Conservation (phyloP, 2,888 invertebrate species). For the Rotaria sp. region DNA sequence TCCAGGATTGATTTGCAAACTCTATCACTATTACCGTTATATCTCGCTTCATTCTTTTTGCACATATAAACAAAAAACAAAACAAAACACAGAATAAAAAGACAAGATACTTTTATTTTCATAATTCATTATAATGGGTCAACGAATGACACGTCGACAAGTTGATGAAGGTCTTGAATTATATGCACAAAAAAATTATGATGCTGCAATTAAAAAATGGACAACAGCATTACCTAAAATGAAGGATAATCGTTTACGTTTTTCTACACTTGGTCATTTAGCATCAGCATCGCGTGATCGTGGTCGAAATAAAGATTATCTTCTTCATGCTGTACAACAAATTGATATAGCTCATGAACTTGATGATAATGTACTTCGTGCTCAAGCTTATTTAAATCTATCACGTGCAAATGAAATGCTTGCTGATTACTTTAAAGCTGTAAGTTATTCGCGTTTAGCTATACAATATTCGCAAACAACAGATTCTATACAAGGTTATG, state of each 20-base stretch:
- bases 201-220: conserved; percentile 79
- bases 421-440: conserved; percentile 61
- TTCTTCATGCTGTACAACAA: conserved; percentile 78
- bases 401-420: conserved; percentile 76
- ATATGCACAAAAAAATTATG: conserved; percentile 78
- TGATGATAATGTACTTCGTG: conserved; percentile 79
- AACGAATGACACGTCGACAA: conserved; percentile 56
- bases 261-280: conserved; percentile 74
- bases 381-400: conserved; percentile 81
- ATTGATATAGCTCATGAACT: conserved; percentile 80
- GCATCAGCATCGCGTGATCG: conserved; percentile 83
- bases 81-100: not conserved
- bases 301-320: conserved; percentile 71
- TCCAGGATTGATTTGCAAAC: not conserved
- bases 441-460: conserved; percentile 77
- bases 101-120: not conserved
- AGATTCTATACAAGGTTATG: conserved; percentile 71
- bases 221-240: conserved; percentile 73
- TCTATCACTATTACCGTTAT: not conserved
- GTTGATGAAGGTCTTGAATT: conserved; percentile 77
- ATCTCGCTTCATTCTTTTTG: not conserved
- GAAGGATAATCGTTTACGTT: conserved; percentile 73
- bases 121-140: conserved; percentile 44
- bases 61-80: not conserved
- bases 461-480: conserved; percentile 82